These are phyloP conservation scores for Ictidomys tridecemlineatus DNA, from an alignment of 2,113 vertebrate genomes.

Conservation along the genomic window DNA sequence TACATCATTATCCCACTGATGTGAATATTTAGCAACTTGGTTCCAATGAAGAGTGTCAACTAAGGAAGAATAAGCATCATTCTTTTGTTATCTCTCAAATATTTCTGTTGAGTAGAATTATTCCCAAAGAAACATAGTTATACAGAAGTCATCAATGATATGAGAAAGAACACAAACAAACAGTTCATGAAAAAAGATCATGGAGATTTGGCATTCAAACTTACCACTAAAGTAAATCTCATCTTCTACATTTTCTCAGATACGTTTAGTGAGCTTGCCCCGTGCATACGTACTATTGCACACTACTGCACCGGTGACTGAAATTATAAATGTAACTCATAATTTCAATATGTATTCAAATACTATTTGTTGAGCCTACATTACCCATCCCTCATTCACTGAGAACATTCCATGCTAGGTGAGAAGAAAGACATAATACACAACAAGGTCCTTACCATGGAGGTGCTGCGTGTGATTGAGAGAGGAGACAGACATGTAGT, in stretches of 20 bases:
- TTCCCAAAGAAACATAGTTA: not conserved
- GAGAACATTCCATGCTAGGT: not conserved
- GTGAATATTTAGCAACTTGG: not conserved
- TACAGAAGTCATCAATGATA: not conserved
- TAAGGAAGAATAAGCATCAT: not conserved
- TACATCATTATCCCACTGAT: not conserved
- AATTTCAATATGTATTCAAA: not conserved
- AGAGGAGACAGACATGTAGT: not conserved
- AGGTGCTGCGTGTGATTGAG: no score
- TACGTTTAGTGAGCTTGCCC: not conserved
- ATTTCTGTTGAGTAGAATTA: not conserved
- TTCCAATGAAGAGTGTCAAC: not conserved
- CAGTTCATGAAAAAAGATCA: not conserved
- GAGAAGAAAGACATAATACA: not conserved
- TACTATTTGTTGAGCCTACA: not conserved
- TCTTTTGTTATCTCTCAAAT: not conserved
- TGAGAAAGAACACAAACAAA: no score
- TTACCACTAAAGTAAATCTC: not conserved
- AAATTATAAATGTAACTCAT: no score
- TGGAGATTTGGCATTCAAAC: not conserved
- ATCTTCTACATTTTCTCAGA: not conserved
- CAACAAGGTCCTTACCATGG: not conserved
- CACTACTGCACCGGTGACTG: not conserved
- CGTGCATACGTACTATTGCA: not conserved
- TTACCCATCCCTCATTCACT: not conserved